Evolutionary conservation across 2,888 invertebrate genomes (phyloP).

Genomic region (Temnothorax ravouxi): DNA sequence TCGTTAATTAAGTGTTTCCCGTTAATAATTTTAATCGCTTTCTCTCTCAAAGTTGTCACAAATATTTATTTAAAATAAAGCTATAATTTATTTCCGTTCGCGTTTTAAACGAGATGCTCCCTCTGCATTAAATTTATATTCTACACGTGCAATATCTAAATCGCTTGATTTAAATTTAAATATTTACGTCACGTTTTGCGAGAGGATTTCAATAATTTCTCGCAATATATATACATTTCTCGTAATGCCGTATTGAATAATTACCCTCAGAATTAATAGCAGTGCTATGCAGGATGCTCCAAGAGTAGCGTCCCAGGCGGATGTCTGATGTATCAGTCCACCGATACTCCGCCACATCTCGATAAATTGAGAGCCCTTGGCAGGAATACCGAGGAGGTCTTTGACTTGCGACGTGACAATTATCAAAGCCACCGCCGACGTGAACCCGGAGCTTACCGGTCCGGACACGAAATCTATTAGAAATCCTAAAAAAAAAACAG

Average conservation of each 20-base stretch:
- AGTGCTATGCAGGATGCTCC: slow-evolving; percentile 92
- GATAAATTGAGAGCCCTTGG: slow-evolving; percentile 92
- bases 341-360: slow-evolving; percentile 92
- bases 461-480: slow-evolving; percentile 96
- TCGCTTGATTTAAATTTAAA: slow-evolving; percentile 19
- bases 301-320: slow-evolving; percentile 91
- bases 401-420: slow-evolving; percentile 96
- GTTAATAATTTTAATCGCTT: not conserved
- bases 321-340: slow-evolving; percentile 89
- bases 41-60: not conserved
- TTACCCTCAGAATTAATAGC: slow-evolving; percentile 92
- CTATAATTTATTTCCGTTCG: not conserved
- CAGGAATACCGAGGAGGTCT: slow-evolving; percentile 92
- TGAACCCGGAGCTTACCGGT: slow-evolving; percentile 96
- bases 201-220: not conserved
- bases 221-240: not conserved
- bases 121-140: slow-evolving; percentile 9
- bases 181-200: slow-evolving; percentile 51
- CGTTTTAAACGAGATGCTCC: not conserved
- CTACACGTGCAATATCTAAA: not conserved
- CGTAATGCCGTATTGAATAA: slow-evolving; percentile 66
- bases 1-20: not conserved
- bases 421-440: slow-evolving; percentile 95
- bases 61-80: slow-evolving; percentile 9
- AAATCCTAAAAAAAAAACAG: slow-evolving; percentile 88